Base-by-base conservation (phyloP, 1,140 invertebrate genomes). In the Pseudomyrmex cubaensis region DNA sequence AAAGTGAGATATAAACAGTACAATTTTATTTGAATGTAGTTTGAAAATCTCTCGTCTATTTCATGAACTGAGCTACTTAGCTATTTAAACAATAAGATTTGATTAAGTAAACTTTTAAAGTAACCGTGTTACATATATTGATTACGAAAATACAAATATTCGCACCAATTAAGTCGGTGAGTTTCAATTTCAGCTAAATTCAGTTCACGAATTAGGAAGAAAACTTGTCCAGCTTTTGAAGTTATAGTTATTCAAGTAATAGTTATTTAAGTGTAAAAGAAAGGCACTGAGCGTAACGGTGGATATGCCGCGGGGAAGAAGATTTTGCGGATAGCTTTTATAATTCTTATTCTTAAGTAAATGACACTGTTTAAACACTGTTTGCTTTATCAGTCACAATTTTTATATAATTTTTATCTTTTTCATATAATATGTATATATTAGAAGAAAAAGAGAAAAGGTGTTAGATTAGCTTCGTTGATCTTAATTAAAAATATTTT, bases 161-260 rank as follows among this genome's bases (percentile, higher is more conserved):
- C 9, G 2, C 57, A 17, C 57, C 46, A 46, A 62, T 62, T 61
- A 62, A 82, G 57, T 12, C 1, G 62, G 3, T 82, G 44, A 52
- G 3, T 20, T 82, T 73, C 7, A 50, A 56, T 63, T 17, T 72
- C 25, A 25, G 5, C 13, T 64, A 82, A 48, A 54, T 75, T 46
- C 20, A 63, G 52, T 75, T 63, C 70, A 75, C 17, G 57, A 75
- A 75, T 56, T 64, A 56, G 44, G 50, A 74, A 56, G 69, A 46
- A 82, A 82, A 82, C 59, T 82, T 82, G 57, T 75, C 44, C 70
- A 13, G 25, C 35, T 64, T 82, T 75, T 52, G 17, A 52, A 75
- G 72, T 25, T 25, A 25, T 75, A 75, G 74, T 82, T 82, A n/a
- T 52, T 61, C 54, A 63, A 72, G 46, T 82, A 82, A 61, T 35